Percentiles rank a stretch among this genome's conserved stretches.
phyloP scores from a whole-genome alignment of 1,140 invertebrate species.

The Mya arenaria region DNA sequence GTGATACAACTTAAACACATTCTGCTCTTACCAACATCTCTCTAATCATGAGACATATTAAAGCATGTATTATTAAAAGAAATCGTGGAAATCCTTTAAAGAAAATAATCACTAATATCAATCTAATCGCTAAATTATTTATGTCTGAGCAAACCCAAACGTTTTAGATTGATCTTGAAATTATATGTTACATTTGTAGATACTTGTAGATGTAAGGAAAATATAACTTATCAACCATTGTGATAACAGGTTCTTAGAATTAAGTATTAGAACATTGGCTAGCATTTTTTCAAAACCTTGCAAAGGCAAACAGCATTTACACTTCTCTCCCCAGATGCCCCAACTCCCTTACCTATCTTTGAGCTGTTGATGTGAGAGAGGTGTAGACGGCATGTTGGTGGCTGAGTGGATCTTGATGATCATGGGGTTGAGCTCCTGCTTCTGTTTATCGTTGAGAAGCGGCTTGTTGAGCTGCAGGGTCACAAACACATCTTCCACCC shows the following conservation, averaged over 20 bases:
- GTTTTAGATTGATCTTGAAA: no score
- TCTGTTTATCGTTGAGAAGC: constrained; percentile 75
- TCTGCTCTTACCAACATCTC: no score
- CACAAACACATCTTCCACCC: constrained; percentile 78
- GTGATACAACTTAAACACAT: no score
- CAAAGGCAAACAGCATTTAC: not conserved
- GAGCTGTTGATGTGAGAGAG: constrained; percentile 72
- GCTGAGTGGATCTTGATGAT: constrained; percentile 76
- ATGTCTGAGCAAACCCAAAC: no score
- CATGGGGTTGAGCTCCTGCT: constrained; percentile 77
- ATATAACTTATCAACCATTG: no score
- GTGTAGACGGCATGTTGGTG: constrained; percentile 75
- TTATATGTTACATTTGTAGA: no score
- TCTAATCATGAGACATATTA: no score
- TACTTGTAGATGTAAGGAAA: no score
- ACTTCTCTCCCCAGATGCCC: not conserved
- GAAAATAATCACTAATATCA: no score
- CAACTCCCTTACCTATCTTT: constrained; percentile 75
- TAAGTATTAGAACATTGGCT: not conserved
- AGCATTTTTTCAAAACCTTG: not conserved
- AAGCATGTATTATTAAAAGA: no score
- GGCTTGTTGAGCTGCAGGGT: constrained; percentile 71
- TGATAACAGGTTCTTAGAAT: not conserved
- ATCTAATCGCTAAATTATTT: no score
- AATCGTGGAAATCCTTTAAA: no score